Evolutionary conservation across 2,888 invertebrate genomes (phyloP).

Genomic region (Scaptodrosophila latifasciaeformis): DNA sequence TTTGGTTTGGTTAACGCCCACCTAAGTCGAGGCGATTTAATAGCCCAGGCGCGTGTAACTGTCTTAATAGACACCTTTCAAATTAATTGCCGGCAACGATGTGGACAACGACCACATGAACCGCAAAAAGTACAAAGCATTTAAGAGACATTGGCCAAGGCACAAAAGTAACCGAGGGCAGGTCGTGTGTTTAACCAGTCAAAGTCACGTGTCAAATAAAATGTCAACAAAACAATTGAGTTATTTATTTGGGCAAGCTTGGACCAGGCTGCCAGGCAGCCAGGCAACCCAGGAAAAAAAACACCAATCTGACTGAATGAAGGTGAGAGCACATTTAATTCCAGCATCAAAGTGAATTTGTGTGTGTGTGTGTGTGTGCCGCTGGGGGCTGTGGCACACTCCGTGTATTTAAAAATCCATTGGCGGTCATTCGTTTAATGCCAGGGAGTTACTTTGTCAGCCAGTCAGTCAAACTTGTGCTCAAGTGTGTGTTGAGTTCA

Average conservation of each 20-base stretch:
- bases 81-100: constrained; percentile 64
- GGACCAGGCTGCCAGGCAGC: too few relatives aligned
- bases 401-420: constrained; percentile 66
- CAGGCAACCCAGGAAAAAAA: constrained; percentile 1
- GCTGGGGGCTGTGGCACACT: constrained; percentile 42
- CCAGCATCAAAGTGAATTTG: constrained; percentile 1
- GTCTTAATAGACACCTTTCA: constrained; percentile 68
- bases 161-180: constrained; percentile 32
- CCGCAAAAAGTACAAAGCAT: constrained; percentile 67
- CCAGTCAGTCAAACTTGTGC: constrained; percentile 28
- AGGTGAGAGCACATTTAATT: neutral
- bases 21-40: constrained; percentile 29
- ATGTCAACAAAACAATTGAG: constrained; percentile 75
- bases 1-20: too few relatives aligned
- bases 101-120: constrained; percentile 58
- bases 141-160: too few relatives aligned
- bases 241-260: constrained; percentile 72
- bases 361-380: too few relatives aligned
- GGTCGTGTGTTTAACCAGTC: constrained; percentile 56
- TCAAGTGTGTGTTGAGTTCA: constrained; percentile 63
- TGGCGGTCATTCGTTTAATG: constrained; percentile 62
- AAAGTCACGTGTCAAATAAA: constrained; percentile 74
- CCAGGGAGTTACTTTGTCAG: constrained; percentile 66
- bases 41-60: constrained; percentile 43
- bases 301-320: neutral